These are phyloP conservation scores for Drosophila kikkawai DNA, from an alignment of 1,140 invertebrate species.

Conservation along the genomic window DNA sequence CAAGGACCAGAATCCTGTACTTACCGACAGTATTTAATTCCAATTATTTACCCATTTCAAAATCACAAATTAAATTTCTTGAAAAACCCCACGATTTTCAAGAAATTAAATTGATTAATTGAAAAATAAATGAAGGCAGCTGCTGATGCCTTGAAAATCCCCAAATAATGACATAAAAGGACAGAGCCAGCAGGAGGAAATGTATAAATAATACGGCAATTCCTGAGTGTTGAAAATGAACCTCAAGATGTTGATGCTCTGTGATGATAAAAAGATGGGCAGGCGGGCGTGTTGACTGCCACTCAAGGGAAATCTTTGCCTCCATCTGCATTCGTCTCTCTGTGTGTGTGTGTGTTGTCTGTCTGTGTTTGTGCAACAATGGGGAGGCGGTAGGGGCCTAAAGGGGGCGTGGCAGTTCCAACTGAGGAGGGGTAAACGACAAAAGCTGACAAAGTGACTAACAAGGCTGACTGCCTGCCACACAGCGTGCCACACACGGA, in stretches of 20 bases:
- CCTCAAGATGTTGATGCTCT: slow-evolving; percentile 41
- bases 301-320: slow-evolving; percentile 67
- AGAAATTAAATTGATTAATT: slow-evolving; percentile 11
- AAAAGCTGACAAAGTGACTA: slow-evolving; percentile 78
- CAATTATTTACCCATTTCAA: not conserved
- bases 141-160: slow-evolving; percentile 6
- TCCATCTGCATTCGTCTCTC: slow-evolving; percentile 33
- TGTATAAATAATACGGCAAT: slow-evolving; percentile 55
- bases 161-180: slow-evolving; percentile 3
- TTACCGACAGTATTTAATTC: not conserved
- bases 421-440: slow-evolving; percentile 36
- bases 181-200: slow-evolving; percentile 2
- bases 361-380: slow-evolving; percentile 52
- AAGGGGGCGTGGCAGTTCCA: slow-evolving; percentile 23
- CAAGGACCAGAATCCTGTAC: not conserved
- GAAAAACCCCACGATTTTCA: not conserved
- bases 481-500: slow-evolving; percentile 7
- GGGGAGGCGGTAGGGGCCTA: not conserved
- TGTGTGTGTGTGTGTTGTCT: slow-evolving; percentile 21
- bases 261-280: slow-evolving; percentile 48
- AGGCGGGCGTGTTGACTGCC: slow-evolving; percentile 59
- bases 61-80: not conserved
- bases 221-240: slow-evolving; percentile 59
- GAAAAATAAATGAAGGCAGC: slow-evolving; percentile 4
- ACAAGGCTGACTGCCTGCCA: slow-evolving; percentile 65